Evolutionary conservation across 2,888 invertebrate species (phyloP).

Genomic region (Embidobia sp.): DNA sequence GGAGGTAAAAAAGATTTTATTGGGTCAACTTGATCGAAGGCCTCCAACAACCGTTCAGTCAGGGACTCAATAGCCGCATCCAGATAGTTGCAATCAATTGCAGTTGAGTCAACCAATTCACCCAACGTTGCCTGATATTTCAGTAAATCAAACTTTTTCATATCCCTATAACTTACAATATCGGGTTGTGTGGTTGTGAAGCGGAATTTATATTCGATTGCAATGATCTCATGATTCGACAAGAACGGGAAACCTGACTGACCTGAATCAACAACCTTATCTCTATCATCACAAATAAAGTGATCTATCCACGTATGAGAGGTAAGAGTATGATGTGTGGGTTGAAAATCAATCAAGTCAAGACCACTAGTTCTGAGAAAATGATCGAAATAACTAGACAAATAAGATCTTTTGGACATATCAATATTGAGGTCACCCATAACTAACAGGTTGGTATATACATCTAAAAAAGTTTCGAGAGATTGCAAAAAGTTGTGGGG

Average conservation of each 20-base stretch:
- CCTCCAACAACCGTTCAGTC: too few relatives aligned
- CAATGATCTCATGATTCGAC: constrained; percentile 15
- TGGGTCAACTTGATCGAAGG: too few relatives aligned
- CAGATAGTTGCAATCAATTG: too few relatives aligned
- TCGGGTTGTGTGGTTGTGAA: too few relatives aligned
- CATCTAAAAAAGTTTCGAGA: neutral
- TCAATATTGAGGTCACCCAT: constrained; percentile 29
- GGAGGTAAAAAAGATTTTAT: too few relatives aligned
- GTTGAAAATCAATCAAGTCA: neutral
- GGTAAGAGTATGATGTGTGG: constrained; percentile 11
- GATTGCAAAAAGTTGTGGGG: neutral
- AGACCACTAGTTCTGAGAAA: neutral
- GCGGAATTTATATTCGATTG: too few relatives aligned
- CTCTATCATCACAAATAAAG: neutral
- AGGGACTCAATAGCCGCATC: too few relatives aligned
- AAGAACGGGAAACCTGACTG: constrained; percentile 20
- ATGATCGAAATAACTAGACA: neutral
- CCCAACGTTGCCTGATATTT: too few relatives aligned
- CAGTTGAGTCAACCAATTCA: too few relatives aligned
- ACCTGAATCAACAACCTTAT: neutral
- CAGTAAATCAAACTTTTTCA: too few relatives aligned
- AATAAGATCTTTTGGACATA: neutral
- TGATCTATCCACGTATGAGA: constrained; percentile 7
- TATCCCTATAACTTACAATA: too few relatives aligned
- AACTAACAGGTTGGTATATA: neutral